Evolutionary conservation across 2,113 vertebrate genomes (phyloP).

Genomic region (Odontesthes bonariensis): DNA sequence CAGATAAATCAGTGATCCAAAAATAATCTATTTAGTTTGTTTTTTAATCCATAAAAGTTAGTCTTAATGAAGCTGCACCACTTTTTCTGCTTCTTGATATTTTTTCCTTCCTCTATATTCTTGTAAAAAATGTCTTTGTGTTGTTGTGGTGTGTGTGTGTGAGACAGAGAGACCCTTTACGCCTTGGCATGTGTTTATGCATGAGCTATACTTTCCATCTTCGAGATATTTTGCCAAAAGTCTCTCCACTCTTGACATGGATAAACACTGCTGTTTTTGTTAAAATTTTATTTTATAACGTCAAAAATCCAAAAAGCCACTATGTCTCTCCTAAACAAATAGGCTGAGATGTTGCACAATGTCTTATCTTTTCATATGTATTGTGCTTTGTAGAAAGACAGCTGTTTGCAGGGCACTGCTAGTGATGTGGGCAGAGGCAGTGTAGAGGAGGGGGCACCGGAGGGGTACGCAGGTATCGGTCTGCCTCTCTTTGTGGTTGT

Average conservation of each 20-base stretch:
- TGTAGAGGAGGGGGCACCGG: not conserved
- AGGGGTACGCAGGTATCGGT: constrained; percentile 31
- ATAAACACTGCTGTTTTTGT: constrained; percentile 36
- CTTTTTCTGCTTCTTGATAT: not conserved
- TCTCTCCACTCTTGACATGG: constrained; percentile 12
- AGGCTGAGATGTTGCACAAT: not conserved
- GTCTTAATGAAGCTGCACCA: constrained; percentile 2
- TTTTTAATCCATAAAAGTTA: too few relatives aligned
- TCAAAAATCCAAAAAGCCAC: constrained; percentile 31
- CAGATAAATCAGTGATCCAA: not conserved
- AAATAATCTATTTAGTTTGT: not conserved
- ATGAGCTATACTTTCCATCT: constrained; percentile 43
- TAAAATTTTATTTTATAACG: constrained; percentile 41
- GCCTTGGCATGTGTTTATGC: constrained; percentile 3
- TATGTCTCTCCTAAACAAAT: not conserved
- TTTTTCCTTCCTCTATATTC: constrained; percentile 1
- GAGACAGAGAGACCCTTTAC: not conserved
- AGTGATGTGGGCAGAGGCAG: constrained; percentile 29
- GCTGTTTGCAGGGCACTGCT: constrained; percentile 29
- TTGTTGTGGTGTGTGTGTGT: constrained; percentile 5
- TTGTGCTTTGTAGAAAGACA: constrained; percentile 13
- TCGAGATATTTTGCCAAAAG: constrained; percentile 28
- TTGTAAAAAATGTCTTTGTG: constrained; percentile 6
- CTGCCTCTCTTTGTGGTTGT: constrained; percentile 49
- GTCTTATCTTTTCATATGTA: constrained; percentile 8